These are phyloP conservation scores for Etheostoma spectabile DNA, from an alignment of 2,113 vertebrate genomes.

Conservation along the genomic window DNA sequence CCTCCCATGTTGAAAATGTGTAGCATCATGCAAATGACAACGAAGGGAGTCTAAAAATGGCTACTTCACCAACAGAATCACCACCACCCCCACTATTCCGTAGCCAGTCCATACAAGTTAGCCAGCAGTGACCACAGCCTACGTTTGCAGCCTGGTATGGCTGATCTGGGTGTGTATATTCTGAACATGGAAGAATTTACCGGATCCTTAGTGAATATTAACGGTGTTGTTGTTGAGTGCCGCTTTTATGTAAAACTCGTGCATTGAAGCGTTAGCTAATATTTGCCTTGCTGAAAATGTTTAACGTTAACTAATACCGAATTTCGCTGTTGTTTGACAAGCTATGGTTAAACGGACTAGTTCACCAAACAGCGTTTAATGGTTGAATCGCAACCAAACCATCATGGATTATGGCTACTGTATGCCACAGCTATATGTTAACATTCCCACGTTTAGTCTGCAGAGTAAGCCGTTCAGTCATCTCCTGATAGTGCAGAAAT, in stretches of 20 bases:
- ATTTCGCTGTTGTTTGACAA: neutral
- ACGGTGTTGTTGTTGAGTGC: neutral
- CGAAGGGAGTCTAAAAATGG: conserved; percentile 80
- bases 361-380: neutral
- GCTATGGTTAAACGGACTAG: neutral
- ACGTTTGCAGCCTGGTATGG: conserved; percentile 25
- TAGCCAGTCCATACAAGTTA: conserved; percentile 63
- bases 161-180: conserved; percentile 50
- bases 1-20: conserved; percentile 33
- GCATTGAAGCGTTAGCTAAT: neutral
- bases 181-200: conserved; percentile 39
- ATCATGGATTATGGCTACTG: neutral
- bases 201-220: neutral
- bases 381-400: conserved; percentile 47
- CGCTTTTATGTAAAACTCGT: neutral
- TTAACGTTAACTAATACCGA: conserved; percentile 8
- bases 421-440: conserved; percentile 21
- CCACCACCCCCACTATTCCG: conserved; percentile 68
- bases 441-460: conserved; percentile 26
- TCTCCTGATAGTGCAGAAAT: neutral
- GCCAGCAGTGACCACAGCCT: conserved; percentile 56
- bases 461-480: neutral
- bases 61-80: conserved; percentile 65
- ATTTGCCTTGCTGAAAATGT: conserved; percentile 12
- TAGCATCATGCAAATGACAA: conserved; percentile 66